A percentile compares a stretch with the other conserved stretches of the same genome.
Evolutionary conservation across 2,113 vertebrate species (phyloP).

Genomic region (Etheostoma cragini): DNA sequence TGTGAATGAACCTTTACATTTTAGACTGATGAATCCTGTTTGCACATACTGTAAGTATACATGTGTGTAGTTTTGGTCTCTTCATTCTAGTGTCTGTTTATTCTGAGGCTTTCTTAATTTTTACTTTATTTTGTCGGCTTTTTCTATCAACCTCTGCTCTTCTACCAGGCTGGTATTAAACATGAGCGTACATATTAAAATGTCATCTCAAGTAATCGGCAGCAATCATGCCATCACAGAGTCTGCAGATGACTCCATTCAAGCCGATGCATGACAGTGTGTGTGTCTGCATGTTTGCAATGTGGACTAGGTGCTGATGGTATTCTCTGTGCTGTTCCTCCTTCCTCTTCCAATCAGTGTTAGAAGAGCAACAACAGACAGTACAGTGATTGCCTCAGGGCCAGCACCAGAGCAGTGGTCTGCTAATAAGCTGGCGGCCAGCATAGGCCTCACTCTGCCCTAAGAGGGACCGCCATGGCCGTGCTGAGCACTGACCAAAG

Average conservation of each 20-base stretch:
- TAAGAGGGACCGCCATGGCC: constrained; percentile 46
- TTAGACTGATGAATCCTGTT: too few species aligned
- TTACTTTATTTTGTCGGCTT: background rate
- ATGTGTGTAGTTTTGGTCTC: background rate
- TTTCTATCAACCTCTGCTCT: background rate
- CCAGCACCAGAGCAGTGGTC: constrained; percentile 54
- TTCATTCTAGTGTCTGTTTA: background rate
- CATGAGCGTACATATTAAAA: background rate
- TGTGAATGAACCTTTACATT: too few species aligned
- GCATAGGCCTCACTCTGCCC: constrained; percentile 58
- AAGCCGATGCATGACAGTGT: background rate
- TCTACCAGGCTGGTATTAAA: background rate
- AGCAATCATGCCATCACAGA: background rate
- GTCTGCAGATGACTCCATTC: constrained; percentile 6
- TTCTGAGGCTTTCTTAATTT: background rate
- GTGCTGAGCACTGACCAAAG: constrained; percentile 32
- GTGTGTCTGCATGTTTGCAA: constrained; percentile 2
- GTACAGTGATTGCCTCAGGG: constrained; percentile 67
- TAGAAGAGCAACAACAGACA: constrained; percentile 58
- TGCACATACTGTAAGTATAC: background rate
- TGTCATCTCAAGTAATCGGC: background rate
- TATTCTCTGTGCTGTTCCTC: constrained; percentile 54
- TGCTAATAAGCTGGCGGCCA: constrained; percentile 63
- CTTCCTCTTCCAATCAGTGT: constrained; percentile 59
- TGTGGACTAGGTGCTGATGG: constrained; percentile 34